Evolutionary conservation across 2,888 invertebrate genomes (phyloP).

Genomic region (Sinopyrophorus schimmeli): DNA sequence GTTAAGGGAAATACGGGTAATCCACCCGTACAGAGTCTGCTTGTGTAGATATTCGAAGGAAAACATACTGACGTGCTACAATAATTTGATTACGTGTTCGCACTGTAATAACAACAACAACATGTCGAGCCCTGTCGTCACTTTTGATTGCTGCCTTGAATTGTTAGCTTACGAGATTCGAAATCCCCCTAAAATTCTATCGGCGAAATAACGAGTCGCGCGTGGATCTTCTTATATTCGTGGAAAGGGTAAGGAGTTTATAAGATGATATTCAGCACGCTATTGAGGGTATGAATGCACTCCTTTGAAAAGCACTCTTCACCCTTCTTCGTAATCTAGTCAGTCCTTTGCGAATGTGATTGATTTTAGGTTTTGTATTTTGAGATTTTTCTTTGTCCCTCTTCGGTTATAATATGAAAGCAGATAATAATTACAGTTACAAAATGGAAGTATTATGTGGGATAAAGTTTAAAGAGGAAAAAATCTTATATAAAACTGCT

Average conservation of each 20-base stretch:
- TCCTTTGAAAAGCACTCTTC: conserved; percentile 34
- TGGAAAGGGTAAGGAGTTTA: conserved; percentile 34
- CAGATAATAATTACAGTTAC: conserved; percentile 17
- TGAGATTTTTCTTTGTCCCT: conserved; percentile 19
- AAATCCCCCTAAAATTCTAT: neutral
- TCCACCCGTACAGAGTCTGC: conserved; percentile 15
- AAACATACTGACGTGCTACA: conserved; percentile 18
- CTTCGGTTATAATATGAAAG: conserved; percentile 11
- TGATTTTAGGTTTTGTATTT: conserved; percentile 31
- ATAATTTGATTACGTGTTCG: conserved; percentile 23
- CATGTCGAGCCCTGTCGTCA: conserved; percentile 5
- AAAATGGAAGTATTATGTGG: neutral
- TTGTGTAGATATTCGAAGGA: conserved; percentile 19
- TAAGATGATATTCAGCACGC: conserved; percentile 38
- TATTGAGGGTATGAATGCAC: conserved; percentile 35
- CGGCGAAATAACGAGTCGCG: conserved; percentile 22
- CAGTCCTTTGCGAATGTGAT: conserved; percentile 32
- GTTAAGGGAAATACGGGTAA: conserved; percentile 18
- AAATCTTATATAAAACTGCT: conserved; percentile 2
- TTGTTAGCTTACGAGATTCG: conserved; percentile 1
- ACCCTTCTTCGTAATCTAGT: conserved; percentile 36
- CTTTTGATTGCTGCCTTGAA: neutral
- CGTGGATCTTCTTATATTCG: conserved; percentile 25
- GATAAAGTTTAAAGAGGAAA: conserved; percentile 11
- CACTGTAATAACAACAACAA: conserved; percentile 11